Evolutionary conservation across 2,888 invertebrate genomes (phyloP), one percentile per base, ranked within the genome.

Genomic region (Macrosiphum euphorbiae): DNA sequence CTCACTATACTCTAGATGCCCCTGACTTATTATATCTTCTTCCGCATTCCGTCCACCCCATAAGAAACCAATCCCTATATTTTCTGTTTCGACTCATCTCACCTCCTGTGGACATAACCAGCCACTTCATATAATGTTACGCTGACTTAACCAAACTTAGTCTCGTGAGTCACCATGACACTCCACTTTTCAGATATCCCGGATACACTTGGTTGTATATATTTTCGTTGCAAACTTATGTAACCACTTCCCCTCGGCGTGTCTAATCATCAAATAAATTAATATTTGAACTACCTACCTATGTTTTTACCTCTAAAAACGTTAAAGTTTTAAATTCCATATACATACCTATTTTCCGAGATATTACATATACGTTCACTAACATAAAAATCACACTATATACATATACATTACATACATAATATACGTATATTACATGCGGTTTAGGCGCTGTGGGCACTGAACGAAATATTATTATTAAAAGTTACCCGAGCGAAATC

Each of bases 401-500:
- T 24, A 58, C 0, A 16, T 35, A 35, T 78, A 20, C 35, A 78
- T 7, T 35, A 61, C 28, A 28, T 11, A 8, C 7, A 8, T 87
- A 58, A 26, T 87, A n/a, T 35, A 44, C 24, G 67, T 78, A 67
- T 44, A 78, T 78, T 35, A 26, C 35, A 50, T 47, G 85, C 5
- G 41, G 91, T n/a, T 78, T 91, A n/a, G 8, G 52, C 44, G 84
- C 85, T n/a, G 20, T 55, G 55, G 28, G 28, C 84, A 41, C 1
- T 55, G 16, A 84, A 84, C 55, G 84, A 84, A 55, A 91, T 84
- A 41, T 55, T 91, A 91, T 84, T 91, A 91, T 55, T 84, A 84
- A 91, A 91, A 91, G 91, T 91, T 84, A 55, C 52, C 91, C 20
- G 28, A 84, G 41, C 41, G 91, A 91, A 84, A 84, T 91, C 91